Percentiles rank a stretch among this genome's conserved stretches.
These are phyloP conservation scores for Apteryx owenii DNA, from an alignment of 2,113 vertebrate genomes.

Conservation along the genomic window DNA sequence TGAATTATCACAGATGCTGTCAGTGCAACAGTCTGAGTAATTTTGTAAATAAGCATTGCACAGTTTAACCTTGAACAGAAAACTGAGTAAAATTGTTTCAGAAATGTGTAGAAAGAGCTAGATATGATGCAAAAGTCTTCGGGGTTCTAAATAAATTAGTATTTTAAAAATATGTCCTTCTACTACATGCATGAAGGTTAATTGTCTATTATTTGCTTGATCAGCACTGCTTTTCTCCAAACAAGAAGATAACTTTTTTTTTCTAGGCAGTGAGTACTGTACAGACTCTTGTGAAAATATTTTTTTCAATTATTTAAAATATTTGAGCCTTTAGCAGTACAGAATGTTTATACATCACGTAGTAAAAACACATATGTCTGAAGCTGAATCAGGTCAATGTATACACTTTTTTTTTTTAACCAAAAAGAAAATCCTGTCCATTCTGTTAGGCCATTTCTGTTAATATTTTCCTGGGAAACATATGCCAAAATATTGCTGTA, in stretches of 20 bases:
- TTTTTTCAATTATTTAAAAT: background rate
- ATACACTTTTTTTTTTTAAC: background rate
- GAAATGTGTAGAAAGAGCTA: background rate
- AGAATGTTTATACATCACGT: background rate
- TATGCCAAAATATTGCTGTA: background rate
- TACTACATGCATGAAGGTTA: background rate
- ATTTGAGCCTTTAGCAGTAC: background rate
- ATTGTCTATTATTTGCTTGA: background rate
- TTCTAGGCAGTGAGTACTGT: background rate
- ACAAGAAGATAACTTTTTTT: background rate
- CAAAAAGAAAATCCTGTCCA: background rate
- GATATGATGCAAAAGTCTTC: background rate
- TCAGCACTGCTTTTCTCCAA: background rate
- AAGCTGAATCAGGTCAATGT: background rate
- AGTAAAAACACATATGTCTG: background rate
- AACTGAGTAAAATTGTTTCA: slow-evolving; percentile 1
- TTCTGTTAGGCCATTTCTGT: background rate
- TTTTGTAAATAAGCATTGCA: background rate
- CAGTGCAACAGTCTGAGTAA: background rate
- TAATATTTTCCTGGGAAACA: background rate
- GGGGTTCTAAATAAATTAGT: background rate
- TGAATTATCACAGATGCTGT: background rate
- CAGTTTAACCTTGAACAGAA: background rate
- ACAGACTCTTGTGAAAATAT: background rate
- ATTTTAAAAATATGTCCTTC: background rate